phyloP scores from a whole-genome alignment of 2,888 invertebrate genomes.

The Notodonta ziczac region DNA sequence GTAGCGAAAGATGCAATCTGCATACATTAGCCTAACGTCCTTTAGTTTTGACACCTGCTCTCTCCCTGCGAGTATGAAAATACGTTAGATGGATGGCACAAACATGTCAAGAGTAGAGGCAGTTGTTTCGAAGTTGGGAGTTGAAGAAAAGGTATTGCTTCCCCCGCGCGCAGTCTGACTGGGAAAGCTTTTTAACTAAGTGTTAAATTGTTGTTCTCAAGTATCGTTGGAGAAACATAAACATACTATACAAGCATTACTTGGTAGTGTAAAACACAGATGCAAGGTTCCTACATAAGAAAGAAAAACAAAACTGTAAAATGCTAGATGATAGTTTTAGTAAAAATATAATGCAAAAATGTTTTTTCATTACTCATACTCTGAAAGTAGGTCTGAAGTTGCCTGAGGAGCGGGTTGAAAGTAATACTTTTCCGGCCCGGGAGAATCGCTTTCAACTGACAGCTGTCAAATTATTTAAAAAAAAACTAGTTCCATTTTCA shows the following conservation, averaged over 20 bases:
- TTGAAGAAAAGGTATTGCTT: slow-evolving; percentile 53
- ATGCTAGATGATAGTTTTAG: neutral
- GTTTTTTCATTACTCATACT: too few species aligned
- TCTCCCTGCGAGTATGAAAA: slow-evolving; percentile 55
- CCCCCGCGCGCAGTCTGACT: slow-evolving; percentile 44
- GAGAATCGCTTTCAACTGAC: too few species aligned
- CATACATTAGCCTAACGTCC: slow-evolving; percentile 82
- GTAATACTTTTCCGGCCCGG: too few species aligned
- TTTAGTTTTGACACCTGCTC: slow-evolving; percentile 83
- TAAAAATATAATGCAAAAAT: too few species aligned
- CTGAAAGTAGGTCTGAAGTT: too few species aligned
- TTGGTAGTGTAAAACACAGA: neutral
- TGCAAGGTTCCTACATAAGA: neutral
- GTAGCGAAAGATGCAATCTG: slow-evolving; percentile 79
- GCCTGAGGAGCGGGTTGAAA: too few species aligned
- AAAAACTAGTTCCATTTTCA: too few species aligned
- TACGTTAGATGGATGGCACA: slow-evolving; percentile 72
- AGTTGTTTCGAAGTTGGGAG: slow-evolving; percentile 63
- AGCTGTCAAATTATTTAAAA: too few species aligned
- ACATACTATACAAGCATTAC: slow-evolving; percentile 7
- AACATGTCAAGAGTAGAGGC: slow-evolving; percentile 73
- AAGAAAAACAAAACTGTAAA: neutral
- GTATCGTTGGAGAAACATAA: slow-evolving; percentile 34
- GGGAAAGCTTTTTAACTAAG: slow-evolving; percentile 54
- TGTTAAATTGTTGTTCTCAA: slow-evolving; percentile 49